Base-by-base conservation (phyloP, 2,797 vertebrate genomes). In the Phyllotis vaccarum region DNA sequence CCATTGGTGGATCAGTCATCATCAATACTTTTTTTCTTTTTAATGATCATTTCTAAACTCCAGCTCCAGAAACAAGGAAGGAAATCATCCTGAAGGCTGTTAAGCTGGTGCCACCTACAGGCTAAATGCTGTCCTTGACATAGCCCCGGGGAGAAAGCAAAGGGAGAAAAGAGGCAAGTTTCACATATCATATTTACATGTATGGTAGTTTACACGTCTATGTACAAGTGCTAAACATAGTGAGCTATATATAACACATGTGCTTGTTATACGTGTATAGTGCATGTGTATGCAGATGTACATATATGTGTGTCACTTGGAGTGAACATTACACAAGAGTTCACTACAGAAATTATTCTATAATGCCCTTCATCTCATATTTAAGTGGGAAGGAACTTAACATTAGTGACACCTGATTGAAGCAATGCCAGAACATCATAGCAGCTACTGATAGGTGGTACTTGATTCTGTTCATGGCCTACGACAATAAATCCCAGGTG, bases 91-190 rank as follows among this genome's bases (percentile, higher is more conserved):
- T 60, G 34, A 49, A 96, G 96, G 75, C 85, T 78, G 78, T 94
- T 97, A 94, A 54, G 70, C 56, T 97, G 96, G 97, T 95, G 98
- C 98, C 98, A 98, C 70, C 98, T 96, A 98, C 97, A 97, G 98
- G 97, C 81, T 19, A 86, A 66, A 91, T 66, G 72, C 31, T 24
- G 96, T 46, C 95, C 21, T 96, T 91, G 90, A n/a, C 13, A 17
- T 2, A 91, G 46, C 27, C 31, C 5, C 16, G 3, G 22, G 29
- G 27, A 5, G 27, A 19, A 21, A 82, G 85, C 40, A 91, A 66
- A 68, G 16, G 46, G 16, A 46, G 29, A 54, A 34, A 7, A 22
- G 34, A 29, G 2, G 3, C 3, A 2, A 46, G 37, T 31, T 43
- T 81, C 66, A 87, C 13, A 56, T 13, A 19, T 12, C 56, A 14